Evolutionary conservation across 2,888 invertebrate genomes (phyloP), one percentile per base, ranked within the genome.

Genomic region (Catocala nupta): DNA sequence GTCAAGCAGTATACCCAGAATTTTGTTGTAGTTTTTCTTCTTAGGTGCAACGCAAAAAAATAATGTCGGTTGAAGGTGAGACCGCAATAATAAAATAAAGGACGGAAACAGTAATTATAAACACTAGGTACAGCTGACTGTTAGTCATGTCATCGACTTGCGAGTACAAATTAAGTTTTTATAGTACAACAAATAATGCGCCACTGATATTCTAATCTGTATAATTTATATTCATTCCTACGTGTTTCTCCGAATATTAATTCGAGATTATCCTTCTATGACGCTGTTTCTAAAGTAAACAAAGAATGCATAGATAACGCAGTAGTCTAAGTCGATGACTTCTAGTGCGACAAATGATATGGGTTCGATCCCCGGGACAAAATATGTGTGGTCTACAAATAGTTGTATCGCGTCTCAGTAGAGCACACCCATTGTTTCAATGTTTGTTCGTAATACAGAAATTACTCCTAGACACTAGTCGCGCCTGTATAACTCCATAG

Each of bases 61-160:
- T 65, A 67, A 39, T 39, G 69, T 66, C 68, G 61, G 65, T 52
- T 66, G 71, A 81, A 83, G 81, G 82, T 84, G 82, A 85, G 74
- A 75, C 70, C 70, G 70, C 61, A 78, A 51, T 68, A 78, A 77
- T 67, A 73, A 82, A 84, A 87, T 88, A 87, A 89, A 86, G 88
- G 82, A 77, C 87, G 90, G 90, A 90, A 87, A 74, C 74, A 55
- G 70, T 80, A 87, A 87, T 86, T 87, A 82, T 68, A 75, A 71
- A 68, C 45, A 57, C 51, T 64, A n/a, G 62, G 70, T 59, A 54
- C 42, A 55, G 10, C 8, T 10, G 9, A 55, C 61, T 71, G 50
- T 75, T 68, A 65, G 66, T 62, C 56, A 53, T 63, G 66, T 63
- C 58, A 63, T 66, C 61, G 54, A 57, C 48, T 36, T 33, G 63